Evolutionary conservation across 2,888 invertebrate species (phyloP).

Genomic region (Volucella inanis): DNA sequence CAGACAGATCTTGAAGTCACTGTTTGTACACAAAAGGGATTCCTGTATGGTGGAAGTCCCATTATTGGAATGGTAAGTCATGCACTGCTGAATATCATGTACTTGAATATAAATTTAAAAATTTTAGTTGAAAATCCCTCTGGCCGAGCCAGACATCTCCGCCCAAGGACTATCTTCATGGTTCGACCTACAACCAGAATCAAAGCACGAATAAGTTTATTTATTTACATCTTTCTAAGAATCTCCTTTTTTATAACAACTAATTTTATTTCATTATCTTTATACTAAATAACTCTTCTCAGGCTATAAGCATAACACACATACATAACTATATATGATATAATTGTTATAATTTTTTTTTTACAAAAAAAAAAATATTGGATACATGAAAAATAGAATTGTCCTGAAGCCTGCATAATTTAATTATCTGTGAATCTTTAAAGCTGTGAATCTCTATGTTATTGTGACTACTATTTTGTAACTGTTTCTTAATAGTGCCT

Average conservation of each 20-base stretch:
- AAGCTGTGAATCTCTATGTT: conserved; percentile 22
- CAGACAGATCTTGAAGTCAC: conserved; percentile 92
- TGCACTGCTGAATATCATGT: background rate
- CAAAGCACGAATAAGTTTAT: conserved; percentile 89
- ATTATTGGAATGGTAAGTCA: conserved; percentile 89
- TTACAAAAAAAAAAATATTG: background rate
- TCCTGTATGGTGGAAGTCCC: conserved; percentile 91
- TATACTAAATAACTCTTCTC: conserved; percentile 16
- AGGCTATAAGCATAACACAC: conserved; percentile 27
- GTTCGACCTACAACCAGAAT: conserved; percentile 82
- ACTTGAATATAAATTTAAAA: background rate
- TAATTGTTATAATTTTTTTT: conserved; percentile 1
- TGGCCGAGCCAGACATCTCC: conserved; percentile 81
- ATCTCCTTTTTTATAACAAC: conserved; percentile 3
- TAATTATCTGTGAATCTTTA: conserved; percentile 8
- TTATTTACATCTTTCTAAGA: background rate
- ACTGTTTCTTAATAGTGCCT: conserved; percentile 32
- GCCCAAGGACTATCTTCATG: conserved; percentile 81
- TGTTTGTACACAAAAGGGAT: conserved; percentile 94
- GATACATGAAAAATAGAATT: background rate
- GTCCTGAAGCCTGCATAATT: conserved; percentile 32
- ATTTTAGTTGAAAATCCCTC: conserved; percentile 79
- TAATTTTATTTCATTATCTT: background rate
- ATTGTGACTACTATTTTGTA: conserved; percentile 9
- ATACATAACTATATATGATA: background rate